Evolutionary conservation across 1,140 invertebrate species (phyloP).

Genomic region (Anastrepha ludens): DNA sequence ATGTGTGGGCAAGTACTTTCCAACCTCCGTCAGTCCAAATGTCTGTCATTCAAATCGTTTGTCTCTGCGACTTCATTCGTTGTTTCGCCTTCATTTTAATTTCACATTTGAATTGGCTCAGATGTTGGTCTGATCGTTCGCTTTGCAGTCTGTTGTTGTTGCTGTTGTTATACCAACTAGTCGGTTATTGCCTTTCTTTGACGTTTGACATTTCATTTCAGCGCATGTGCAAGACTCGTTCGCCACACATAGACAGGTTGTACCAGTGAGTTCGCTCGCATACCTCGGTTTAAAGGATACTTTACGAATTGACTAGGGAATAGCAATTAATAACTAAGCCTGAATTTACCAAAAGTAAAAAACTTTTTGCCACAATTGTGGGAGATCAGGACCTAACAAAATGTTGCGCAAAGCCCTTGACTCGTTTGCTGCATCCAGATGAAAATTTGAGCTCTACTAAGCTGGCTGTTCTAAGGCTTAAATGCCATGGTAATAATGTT

Average conservation of each 20-base stretch:
- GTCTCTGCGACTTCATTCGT: constrained; percentile 51
- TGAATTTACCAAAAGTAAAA: no score
- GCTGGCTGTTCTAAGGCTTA: no score
- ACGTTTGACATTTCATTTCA: constrained; percentile 48
- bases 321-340: no score
- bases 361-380: no score
- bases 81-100: constrained; percentile 52
- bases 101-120: constrained; percentile 55
- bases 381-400: no score
- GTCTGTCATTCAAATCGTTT: constrained; percentile 48
- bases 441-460: no score
- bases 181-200: constrained; percentile 26
- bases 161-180: neutral
- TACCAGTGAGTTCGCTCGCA: neutral
- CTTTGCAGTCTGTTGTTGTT: neutral
- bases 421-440: no score
- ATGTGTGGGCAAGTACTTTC: neutral
- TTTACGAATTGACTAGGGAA: no score
- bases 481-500: no score
- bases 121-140: constrained; percentile 47
- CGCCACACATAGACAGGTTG: neutral
- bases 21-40: constrained; percentile 39
- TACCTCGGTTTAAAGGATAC: neutral
- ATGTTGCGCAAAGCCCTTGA: no score
- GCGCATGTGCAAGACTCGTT: constrained; percentile 5